Evolutionary conservation across 2,797 vertebrate genomes (phyloP).

Genomic region (Chromobotia macracanthus): DNA sequence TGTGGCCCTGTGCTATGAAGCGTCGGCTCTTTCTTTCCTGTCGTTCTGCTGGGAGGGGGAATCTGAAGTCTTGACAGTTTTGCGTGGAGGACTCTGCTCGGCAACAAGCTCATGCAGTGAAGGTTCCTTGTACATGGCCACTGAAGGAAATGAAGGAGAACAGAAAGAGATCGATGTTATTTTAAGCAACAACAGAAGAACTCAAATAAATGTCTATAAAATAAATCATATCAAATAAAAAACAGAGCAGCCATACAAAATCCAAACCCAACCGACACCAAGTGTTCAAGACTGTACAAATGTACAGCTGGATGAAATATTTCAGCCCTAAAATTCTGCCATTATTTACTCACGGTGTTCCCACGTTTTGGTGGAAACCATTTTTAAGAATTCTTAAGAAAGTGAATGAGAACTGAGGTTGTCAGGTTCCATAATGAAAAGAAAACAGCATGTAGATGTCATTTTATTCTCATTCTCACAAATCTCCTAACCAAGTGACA

Average conservation of each 20-base stretch:
- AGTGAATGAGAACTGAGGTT: neutral
- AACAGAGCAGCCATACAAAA: neutral
- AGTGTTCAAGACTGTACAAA: neutral
- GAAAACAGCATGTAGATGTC: neutral
- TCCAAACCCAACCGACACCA: neutral
- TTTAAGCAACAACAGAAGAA: constrained; percentile 41
- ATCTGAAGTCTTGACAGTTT: constrained; percentile 79
- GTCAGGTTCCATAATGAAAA: neutral
- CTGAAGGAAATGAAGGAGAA: constrained; percentile 71
- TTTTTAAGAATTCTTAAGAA: neutral
- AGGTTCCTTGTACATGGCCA: constrained; percentile 98
- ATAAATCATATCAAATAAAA: constrained; percentile 39
- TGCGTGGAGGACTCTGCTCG: constrained; percentile 81
- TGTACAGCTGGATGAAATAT: neutral
- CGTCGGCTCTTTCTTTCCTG: constrained; percentile 77
- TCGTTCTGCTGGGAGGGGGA: constrained; percentile 72
- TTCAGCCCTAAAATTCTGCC: neutral
- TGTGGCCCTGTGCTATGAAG: constrained; percentile 77
- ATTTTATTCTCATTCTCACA: neutral
- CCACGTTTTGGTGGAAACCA: neutral
- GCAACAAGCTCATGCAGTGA: constrained; percentile 87
- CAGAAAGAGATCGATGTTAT: constrained; percentile 28
- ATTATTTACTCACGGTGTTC: no score
- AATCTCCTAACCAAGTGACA: neutral
- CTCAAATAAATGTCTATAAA: constrained; percentile 28